Percentiles rank a stretch among this genome's conserved stretches.
phyloP scores from a whole-genome alignment of 2,888 invertebrate genomes.

The Dasysyrphus albostriatus region DNA sequence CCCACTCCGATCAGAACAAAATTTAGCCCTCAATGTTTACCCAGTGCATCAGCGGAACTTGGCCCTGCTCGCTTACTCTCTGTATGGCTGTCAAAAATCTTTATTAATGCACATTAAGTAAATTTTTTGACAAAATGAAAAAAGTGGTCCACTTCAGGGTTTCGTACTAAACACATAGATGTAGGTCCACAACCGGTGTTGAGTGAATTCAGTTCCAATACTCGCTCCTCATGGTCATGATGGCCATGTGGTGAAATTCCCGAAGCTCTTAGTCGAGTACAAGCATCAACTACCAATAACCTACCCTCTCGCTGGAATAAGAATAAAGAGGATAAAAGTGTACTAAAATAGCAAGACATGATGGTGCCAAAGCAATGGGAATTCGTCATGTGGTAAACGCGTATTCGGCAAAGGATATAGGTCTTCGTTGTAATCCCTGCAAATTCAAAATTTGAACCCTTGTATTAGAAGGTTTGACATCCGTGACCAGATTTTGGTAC shows the following conservation, averaged over 20 bases:
- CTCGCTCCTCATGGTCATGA: neutral
- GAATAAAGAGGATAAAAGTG: neutral
- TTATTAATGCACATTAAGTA: conserved; percentile 62
- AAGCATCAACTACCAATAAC: conserved; percentile 64
- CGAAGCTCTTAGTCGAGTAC: conserved; percentile 71
- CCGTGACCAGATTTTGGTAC: conserved; percentile 75
- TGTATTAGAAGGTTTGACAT: conserved; percentile 62
- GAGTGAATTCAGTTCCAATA: conserved; percentile 53
- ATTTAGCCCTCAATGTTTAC: conserved; percentile 50
- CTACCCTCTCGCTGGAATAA: conserved; percentile 34
- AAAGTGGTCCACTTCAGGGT: conserved; percentile 57
- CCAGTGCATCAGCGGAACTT: conserved; percentile 45
- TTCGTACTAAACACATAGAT: conserved; percentile 70
- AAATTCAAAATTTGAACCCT: conserved; percentile 54
- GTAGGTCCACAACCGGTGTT: conserved; percentile 71
- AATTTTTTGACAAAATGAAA: conserved; percentile 37
- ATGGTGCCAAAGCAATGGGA: conserved; percentile 54
- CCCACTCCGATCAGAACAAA: conserved; percentile 31
- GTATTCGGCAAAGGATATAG: conserved; percentile 45
- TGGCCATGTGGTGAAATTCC: conserved; percentile 68
- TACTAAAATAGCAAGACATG: conserved; percentile 68
- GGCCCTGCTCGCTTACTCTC: neutral
- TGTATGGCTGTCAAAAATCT: conserved; percentile 51
- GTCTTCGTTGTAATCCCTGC: conserved; percentile 34
- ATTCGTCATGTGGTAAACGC: conserved; percentile 61